Evolutionary conservation across 2,888 invertebrate species (phyloP).

Genomic region (Euphydryas editha): DNA sequence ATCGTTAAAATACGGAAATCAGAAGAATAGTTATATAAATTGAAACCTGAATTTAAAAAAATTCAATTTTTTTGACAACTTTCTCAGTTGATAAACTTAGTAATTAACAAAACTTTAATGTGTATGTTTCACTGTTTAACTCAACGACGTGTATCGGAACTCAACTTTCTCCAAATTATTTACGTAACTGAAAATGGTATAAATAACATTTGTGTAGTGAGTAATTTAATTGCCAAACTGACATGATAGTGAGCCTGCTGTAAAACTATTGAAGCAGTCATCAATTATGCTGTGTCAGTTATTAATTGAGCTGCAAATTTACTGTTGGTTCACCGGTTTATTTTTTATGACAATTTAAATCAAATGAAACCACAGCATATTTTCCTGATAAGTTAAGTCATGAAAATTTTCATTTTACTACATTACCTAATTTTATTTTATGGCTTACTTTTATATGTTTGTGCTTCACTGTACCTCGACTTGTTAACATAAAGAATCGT

Average conservation of each 20-base stretch:
- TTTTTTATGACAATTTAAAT: not conserved
- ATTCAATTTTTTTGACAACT: not conserved
- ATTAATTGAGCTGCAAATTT: not conserved
- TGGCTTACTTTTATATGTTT: too few relatives aligned
- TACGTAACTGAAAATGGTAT: constrained; percentile 16
- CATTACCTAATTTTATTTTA: too few relatives aligned
- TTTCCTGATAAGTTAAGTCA: too few relatives aligned
- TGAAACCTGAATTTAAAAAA: too few relatives aligned
- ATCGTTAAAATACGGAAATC: too few relatives aligned
- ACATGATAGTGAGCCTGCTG: not conserved
- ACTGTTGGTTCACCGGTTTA: not conserved
- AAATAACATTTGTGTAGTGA: not conserved
- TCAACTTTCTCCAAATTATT: constrained; percentile 26
- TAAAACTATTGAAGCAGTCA: not conserved
- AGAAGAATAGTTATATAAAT: too few relatives aligned
- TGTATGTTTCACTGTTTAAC: constrained; percentile 15
- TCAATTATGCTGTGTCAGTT: not conserved
- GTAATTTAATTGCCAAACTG: not conserved
- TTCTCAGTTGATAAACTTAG: not conserved
- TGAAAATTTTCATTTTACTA: too few relatives aligned
- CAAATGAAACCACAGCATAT: too few relatives aligned
- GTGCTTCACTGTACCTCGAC: too few relatives aligned
- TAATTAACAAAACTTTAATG: constrained; percentile 9
- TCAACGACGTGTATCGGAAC: constrained; percentile 32
- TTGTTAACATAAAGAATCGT: too few relatives aligned